These are phyloP conservation scores for Drosophila lacteicornis DNA, from an alignment of 1,140 invertebrate genomes.

Conservation along the genomic window DNA sequence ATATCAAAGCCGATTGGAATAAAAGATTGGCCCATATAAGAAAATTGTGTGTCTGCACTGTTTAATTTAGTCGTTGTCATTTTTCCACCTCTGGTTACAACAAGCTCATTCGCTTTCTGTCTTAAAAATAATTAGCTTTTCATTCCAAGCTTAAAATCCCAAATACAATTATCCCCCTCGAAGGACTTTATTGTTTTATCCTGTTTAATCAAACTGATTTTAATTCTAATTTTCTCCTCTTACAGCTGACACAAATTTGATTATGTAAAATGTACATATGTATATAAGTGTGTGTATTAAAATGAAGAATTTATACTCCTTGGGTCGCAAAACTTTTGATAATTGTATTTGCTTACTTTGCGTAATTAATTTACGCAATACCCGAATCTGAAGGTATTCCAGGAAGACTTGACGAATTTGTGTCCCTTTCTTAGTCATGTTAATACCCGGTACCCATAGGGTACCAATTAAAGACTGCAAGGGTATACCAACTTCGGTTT, in stretches of 20 bases:
- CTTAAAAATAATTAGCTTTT: constrained; percentile 32
- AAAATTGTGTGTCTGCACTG: background rate
- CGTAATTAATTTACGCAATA: constrained; percentile 62
- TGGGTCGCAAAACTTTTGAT: constrained; percentile 46
- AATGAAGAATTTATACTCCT: background rate
- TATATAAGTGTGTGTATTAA: background rate
- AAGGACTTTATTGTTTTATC: constrained; percentile 36
- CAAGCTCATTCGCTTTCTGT: constrained; percentile 13
- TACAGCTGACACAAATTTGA: constrained; percentile 16
- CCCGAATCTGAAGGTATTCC: constrained; percentile 39
- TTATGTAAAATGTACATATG: too few relatives aligned
- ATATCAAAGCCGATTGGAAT: too few relatives aligned
- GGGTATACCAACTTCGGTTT: too few relatives aligned
- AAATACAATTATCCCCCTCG: constrained; percentile 8
- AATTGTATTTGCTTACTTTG: constrained; percentile 67
- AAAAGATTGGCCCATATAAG: too few relatives aligned
- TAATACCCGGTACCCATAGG: too few relatives aligned
- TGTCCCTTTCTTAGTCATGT: too few relatives aligned
- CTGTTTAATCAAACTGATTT: constrained; percentile 78
- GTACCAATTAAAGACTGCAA: too few relatives aligned
- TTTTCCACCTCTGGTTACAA: background rate
- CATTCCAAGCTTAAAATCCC: constrained; percentile 12
- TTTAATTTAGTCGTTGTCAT: background rate
- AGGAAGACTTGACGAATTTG: too few relatives aligned
- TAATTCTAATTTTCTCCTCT: constrained; percentile 69